Base-by-base conservation (phyloP, 2,888 invertebrate genomes). In the Lepidochrysops patricia region DNA sequence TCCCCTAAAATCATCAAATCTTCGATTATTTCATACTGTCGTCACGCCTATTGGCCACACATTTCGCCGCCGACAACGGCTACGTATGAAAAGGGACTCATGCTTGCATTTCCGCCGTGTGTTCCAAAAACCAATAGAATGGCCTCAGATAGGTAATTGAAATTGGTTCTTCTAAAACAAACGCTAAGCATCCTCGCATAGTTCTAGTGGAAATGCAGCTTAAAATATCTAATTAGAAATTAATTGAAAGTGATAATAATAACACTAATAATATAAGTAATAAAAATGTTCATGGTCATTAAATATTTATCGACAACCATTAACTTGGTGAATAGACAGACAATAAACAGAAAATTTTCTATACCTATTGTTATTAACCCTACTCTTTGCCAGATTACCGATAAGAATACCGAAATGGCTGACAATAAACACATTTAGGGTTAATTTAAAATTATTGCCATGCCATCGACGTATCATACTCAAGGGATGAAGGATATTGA, bases 401-500 rank as follows among this genome's bases (percentile, higher is more conserved):
- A 52, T 27, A 52, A 52, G 52, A 52, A 52, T 52, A 52, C 26
- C 23, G 27, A 54, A 54, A 54, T 19, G 19, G 19, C 29, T 27
- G 15, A 43, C 19, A 54, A 54, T 54, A 29, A 32, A 54, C 54
- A 54, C 54, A 54, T 54, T 54, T 54, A 19, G 54, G 54, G 15
- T 29, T 54, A 54, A 54, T 54, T 54, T 54, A 54, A 54, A 52
- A 52, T 52, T 43, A 43, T 43, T 43, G 9, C 37, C 37, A 43
- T 19, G 9, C 43, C 43, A 43, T 43, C 12, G 43, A 43, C 19
- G 43, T 43, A 57, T 37, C 49, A 27, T 19, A 13, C 52, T 61
- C 15, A 4, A 19, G 19, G 9, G 43, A 9, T 19, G 2, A 2
- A 6, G 1, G 7, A 7, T 7, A 19, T 12, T 43, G 19, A 7